Conservation (phyloP, 2,888 invertebrate species). For the Thera obeliscata region DNA sequence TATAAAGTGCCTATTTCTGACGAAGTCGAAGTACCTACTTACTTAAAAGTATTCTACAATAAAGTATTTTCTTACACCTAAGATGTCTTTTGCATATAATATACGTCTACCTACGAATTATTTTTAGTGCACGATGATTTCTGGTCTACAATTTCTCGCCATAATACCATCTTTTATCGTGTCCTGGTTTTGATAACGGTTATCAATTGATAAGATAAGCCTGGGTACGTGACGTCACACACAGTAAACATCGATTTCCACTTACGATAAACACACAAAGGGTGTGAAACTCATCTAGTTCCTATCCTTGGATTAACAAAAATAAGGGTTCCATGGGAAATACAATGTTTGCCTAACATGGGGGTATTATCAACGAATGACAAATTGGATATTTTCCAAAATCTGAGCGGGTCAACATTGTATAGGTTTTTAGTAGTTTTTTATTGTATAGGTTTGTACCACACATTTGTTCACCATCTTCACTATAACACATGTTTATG, state of each 20-base stretch:
- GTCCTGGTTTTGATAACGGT: constrained; percentile 27
- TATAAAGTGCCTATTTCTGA: constrained; percentile 28
- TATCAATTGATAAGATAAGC: constrained; percentile 38
- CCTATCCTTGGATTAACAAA: too few relatives aligned
- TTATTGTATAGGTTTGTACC: too few relatives aligned
- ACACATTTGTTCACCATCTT: too few relatives aligned
- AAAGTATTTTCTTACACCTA: constrained; percentile 32
- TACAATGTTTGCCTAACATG: too few relatives aligned
- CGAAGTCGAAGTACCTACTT: constrained; percentile 20
- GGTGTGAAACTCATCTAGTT: background rate
- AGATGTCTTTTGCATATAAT: background rate
- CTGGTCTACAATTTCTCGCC: background rate
- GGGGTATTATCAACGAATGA: too few relatives aligned
- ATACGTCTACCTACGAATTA: background rate
- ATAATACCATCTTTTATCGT: constrained; percentile 17
- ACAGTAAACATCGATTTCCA: constrained; percentile 24
- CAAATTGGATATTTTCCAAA: too few relatives aligned
- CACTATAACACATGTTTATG: too few relatives aligned
- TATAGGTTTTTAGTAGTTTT: too few relatives aligned
- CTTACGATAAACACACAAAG: background rate
- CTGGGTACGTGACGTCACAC: constrained; percentile 25
- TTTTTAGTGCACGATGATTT: background rate
- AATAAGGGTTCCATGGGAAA: too few relatives aligned
- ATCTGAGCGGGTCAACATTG: too few relatives aligned
- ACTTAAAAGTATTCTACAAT: constrained; percentile 27